These are phyloP conservation scores for Mesodorylaimus sp. DNA, from an alignment of 2,888 invertebrate species.

Conservation along the genomic window DNA sequence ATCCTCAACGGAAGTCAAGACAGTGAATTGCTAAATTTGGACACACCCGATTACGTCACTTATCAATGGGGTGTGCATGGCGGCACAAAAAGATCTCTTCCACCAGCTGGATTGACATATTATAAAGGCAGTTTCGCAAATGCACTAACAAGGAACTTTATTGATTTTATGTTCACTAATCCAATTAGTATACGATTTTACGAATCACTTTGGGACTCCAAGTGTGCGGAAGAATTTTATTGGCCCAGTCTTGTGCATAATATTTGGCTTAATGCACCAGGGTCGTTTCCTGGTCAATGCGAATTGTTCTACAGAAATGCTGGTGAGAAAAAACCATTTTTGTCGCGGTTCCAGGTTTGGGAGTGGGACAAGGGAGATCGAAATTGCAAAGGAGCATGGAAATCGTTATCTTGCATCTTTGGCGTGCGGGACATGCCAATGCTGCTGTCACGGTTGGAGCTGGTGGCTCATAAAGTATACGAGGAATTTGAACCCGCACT, in stretches of 20 bases:
- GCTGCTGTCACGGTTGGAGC: not conserved
- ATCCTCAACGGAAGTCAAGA: not conserved
- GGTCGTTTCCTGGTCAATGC: slow-evolving; percentile 4
- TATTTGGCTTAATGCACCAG: slow-evolving; percentile 2
- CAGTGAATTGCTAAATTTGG: not conserved
- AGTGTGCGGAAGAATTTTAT: slow-evolving; percentile 30
- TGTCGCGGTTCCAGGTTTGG: slow-evolving; percentile 1
- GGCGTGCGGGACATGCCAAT: not conserved
- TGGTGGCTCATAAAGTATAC: slow-evolving; percentile 4
- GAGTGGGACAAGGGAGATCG: not conserved
- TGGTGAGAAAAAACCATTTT: not conserved
- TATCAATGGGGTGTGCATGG: too few species aligned
- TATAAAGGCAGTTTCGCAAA: slow-evolving; percentile 27
- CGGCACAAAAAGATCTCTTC: not conserved
- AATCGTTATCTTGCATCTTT: not conserved
- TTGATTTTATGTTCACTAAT: slow-evolving; percentile 25
- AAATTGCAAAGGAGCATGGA: slow-evolving; percentile 2
- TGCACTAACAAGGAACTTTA: slow-evolving; percentile 28
- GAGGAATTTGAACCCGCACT: slow-evolving; percentile 1
- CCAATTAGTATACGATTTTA: slow-evolving; percentile 21
- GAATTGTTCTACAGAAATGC: not conserved
- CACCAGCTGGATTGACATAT: not conserved
- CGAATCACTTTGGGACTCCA: slow-evolving; percentile 26
- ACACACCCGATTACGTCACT: not conserved
- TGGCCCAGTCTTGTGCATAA: slow-evolving; percentile 32